Conservation (phyloP, 2,113 vertebrate species). For the Prionailurus bengalensis region DNA sequence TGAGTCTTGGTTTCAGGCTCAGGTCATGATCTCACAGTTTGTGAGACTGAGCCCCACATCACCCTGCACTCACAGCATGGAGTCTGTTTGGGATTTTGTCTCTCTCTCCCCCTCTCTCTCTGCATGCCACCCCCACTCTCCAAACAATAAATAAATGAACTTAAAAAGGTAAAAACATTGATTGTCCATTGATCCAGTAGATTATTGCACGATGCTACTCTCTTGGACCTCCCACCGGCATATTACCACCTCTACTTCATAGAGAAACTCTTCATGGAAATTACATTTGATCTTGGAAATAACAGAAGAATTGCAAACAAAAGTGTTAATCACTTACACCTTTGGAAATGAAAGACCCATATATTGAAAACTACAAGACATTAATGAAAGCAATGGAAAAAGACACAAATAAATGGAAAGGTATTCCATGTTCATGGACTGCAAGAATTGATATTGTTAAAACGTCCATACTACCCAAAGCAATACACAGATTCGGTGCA, state of each 20-base stretch:
- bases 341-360: background rate
- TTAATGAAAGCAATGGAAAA: background rate
- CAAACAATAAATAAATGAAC: too few relatives aligned
- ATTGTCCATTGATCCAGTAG: too few relatives aligned
- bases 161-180: too few relatives aligned
- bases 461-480: background rate
- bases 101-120: too few relatives aligned
- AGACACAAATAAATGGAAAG: background rate
- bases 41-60: too few relatives aligned
- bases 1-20: too few relatives aligned
- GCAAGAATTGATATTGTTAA: background rate
- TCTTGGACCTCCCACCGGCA: background rate
- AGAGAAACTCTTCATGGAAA: background rate
- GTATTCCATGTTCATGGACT: background rate
- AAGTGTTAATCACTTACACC: background rate
- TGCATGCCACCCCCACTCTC: too few relatives aligned
- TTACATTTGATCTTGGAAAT: background rate
- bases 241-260: fast-evolving
- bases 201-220: fast-evolving
- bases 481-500: background rate
- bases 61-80: too few relatives aligned
- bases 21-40: too few relatives aligned
- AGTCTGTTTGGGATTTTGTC: too few relatives aligned
- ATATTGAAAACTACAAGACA: background rate
- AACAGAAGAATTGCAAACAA: background rate